Base-by-base conservation (phyloP, 2,797 vertebrate species). In the Bryconaethiops microstoma region DNA sequence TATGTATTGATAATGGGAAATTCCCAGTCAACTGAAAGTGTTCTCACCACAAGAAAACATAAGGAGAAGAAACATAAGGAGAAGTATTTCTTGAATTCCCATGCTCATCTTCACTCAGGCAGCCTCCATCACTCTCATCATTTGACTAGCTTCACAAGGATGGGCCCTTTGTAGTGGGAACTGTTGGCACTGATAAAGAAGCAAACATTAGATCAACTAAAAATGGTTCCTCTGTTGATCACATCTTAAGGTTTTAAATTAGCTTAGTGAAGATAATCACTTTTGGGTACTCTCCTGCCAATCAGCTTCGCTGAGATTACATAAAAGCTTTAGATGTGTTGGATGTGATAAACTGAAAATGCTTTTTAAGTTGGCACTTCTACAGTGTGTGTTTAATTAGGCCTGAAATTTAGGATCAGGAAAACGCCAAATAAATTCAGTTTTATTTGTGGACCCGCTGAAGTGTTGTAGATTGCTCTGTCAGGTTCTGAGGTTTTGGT, bases 251-350 rank as follows among this genome's bases (percentile, higher is more conserved):
- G 48, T 73, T 72, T 40, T 64, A 64, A 40, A 54, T 40, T 13
- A 75, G 55, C 48, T 70, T 3, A 54, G n/a, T 62, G 16, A 62
- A 62, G 21, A 75, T 35, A 40, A 65, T 25, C 0, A 1, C 76
- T 57, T n/a, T 17, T 12, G 19, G 1, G 52, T 54, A 12, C n/a
- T 23, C 42, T 19, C 13, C 52, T 55, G 52, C 64, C 64, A 67
- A 12, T 40, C 64, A 45, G 10, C 64, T 67, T 67, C 52, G 7
- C 52, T 39, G 52, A 55, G 50, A 55, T 72, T 55, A 72, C 23
- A 72, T 72, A 55, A 54, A 70, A 48, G 48, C 50, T 72, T 55
- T 9, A 55, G 70, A 55, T 54, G 69, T 71, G 69, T 72, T 72
- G 48, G 17, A 54, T 72, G 50, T 35, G 70, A 72, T 72, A 72